Evolutionary conservation across 2,113 vertebrate species (phyloP).

Genomic region (Oryzias celebensis): DNA sequence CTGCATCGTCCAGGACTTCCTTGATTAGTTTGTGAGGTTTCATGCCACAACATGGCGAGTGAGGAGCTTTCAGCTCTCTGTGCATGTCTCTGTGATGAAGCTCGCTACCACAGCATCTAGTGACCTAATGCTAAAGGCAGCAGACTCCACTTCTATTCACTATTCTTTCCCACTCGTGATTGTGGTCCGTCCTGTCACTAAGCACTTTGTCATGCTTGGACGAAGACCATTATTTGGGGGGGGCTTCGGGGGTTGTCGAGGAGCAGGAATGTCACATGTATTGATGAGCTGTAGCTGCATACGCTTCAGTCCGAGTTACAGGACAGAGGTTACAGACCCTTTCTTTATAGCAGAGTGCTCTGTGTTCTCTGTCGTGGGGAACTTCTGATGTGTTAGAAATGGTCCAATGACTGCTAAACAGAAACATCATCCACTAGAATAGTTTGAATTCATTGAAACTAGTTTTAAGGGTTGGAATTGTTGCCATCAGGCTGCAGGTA

Average conservation of each 20-base stretch:
- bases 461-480: too few relatives aligned
- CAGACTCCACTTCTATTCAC: constrained; percentile 53
- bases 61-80: constrained; percentile 37
- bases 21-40: constrained; percentile 33
- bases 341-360: constrained; percentile 4
- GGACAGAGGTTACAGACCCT: constrained; percentile 17
- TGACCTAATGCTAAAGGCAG: constrained; percentile 74
- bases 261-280: constrained; percentile 63
- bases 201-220: constrained; percentile 67
- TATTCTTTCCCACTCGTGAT: constrained; percentile 40
- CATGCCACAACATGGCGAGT: constrained; percentile 36
- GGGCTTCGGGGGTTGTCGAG: constrained; percentile 29
- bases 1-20: constrained; percentile 13
- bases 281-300: constrained; percentile 44
- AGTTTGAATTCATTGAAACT: too few relatives aligned
- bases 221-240: constrained; percentile 33
- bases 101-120: constrained; percentile 61
- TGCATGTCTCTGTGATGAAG: constrained; percentile 41
- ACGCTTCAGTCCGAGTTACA: constrained; percentile 16
- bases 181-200: constrained; percentile 64
- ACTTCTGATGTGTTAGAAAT: too few relatives aligned
- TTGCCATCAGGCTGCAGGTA: too few relatives aligned
- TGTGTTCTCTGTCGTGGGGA: not conserved
- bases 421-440: too few relatives aligned
- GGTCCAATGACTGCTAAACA: too few relatives aligned